Evolutionary conservation across 92 coral and sea anemone genomes (phyloP).

Genomic region (Paramuricea clavata): DNA sequence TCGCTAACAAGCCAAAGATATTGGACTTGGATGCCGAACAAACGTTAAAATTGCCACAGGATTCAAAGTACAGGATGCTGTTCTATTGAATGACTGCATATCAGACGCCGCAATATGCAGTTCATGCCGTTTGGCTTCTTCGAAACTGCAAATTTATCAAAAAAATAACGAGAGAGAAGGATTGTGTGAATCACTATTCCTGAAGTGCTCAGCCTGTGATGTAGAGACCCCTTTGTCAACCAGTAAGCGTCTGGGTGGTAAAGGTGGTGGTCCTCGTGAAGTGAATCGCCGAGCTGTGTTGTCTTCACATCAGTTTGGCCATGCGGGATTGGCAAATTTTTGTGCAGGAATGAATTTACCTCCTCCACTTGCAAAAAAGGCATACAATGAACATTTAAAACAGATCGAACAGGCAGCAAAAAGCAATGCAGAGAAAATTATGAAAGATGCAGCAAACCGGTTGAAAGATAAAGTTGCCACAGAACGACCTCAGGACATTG

Average conservation of each 20-base stretch:
- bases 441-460: slow-evolving; percentile 71
- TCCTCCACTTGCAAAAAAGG: slow-evolving; percentile 72
- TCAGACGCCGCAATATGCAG: no score
- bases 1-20: slow-evolving; percentile 11
- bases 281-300: slow-evolving; percentile 68
- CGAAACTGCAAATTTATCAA: slow-evolving; percentile 63
- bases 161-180: slow-evolving; percentile 61
- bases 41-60: no score
- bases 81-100: no score
- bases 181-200: slow-evolving; percentile 61
- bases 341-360: slow-evolving; percentile 74
- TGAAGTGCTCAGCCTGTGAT: slow-evolving; percentile 58
- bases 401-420: slow-evolving; percentile 57
- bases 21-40: no score
- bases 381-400: slow-evolving; percentile 74
- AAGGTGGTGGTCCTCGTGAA: slow-evolving; percentile 71
- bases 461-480: no score
- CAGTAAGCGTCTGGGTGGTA: no score
- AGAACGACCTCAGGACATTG: slow-evolving; percentile 45
- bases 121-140: slow-evolving; percentile 49
- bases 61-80: no score
- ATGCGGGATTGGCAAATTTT: slow-evolving; percentile 50
- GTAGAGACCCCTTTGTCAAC: slow-evolving; percentile 49
- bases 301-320: slow-evolving; percentile 49
- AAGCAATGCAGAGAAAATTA: slow-evolving; percentile 58